Percentiles rank a stretch among this genome's conserved stretches.
These are phyloP conservation scores for Caranx melampygus DNA, from an alignment of 2,113 vertebrate species.

Conservation along the genomic window DNA sequence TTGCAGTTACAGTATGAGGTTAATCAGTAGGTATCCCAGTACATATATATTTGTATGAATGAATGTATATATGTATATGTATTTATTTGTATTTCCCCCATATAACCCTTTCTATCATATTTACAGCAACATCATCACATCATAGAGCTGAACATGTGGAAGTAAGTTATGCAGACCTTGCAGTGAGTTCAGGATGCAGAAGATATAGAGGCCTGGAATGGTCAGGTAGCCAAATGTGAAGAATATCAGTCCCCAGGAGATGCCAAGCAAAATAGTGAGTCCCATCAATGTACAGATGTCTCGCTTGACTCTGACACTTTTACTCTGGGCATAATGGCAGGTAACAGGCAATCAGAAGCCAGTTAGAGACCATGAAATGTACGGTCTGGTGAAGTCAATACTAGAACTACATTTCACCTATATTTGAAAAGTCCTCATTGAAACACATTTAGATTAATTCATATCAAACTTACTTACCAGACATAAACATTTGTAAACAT, in stretches of 20 bases:
- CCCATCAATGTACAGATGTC: constrained; percentile 59
- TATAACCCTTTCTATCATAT: neutral
- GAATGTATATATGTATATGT: too few species aligned
- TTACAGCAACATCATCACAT: neutral
- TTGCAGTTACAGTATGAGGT: too few species aligned
- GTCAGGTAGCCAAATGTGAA: constrained; percentile 60
- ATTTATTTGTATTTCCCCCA: neutral
- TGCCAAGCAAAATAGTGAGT: constrained; percentile 66
- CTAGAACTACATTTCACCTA: neutral
- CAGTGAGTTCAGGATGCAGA: constrained; percentile 73
- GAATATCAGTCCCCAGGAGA: constrained; percentile 71
- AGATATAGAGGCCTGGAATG: constrained; percentile 60
- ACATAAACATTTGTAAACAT: neutral
- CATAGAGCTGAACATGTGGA: neutral
- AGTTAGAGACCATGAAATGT: neutral
- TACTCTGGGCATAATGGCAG: constrained; percentile 1
- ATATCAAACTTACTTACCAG: neutral
- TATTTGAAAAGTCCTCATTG: neutral
- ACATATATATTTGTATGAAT: neutral
- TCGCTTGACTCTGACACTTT: constrained; percentile 8
- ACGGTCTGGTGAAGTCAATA: neutral
- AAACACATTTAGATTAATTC: neutral
- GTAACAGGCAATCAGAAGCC: neutral
- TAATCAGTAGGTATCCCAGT: neutral
- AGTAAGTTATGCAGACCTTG: constrained; percentile 57